A percentile compares a stretch with the other conserved stretches of the same genome.
These are phyloP conservation scores for Mechanitis mazaeus DNA, from an alignment of 2,888 invertebrate genomes.

Conservation along the genomic window DNA sequence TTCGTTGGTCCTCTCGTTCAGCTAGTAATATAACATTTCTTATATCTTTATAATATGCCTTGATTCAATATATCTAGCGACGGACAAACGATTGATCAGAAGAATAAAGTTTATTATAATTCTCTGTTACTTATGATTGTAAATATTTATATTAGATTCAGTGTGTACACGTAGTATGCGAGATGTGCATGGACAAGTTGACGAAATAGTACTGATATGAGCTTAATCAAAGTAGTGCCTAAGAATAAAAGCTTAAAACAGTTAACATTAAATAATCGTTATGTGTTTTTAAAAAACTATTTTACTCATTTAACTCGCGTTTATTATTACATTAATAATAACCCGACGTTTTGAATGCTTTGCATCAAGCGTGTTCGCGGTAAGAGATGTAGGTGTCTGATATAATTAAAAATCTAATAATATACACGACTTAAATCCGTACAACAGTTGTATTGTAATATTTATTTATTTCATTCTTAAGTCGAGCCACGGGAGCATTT, in stretches of 20 bases:
- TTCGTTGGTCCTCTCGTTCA: slow-evolving; percentile 13
- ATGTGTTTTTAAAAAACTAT: slow-evolving; percentile 12
- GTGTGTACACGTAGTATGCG: slow-evolving; percentile 67
- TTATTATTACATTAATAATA: too few species aligned
- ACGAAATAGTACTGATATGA: slow-evolving; percentile 79
- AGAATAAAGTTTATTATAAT: slow-evolving; percentile 26
- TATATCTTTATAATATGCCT: slow-evolving; percentile 1
- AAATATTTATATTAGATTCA: slow-evolving; percentile 52
- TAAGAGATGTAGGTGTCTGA: too few species aligned
- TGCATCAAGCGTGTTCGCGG: too few species aligned
- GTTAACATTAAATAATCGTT: slow-evolving; percentile 26
- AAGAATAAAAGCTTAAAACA: slow-evolving; percentile 75
- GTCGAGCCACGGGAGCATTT: slow-evolving; percentile 24
- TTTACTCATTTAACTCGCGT: too few species aligned
- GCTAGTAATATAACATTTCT: background rate
- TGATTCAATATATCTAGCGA: background rate
- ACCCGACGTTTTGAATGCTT: too few species aligned
- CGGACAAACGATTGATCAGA: slow-evolving; percentile 17
- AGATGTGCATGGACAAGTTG: slow-evolving; percentile 67
- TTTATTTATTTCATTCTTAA: slow-evolving; percentile 23
- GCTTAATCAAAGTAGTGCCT: slow-evolving; percentile 81
- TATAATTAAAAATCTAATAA: too few species aligned
- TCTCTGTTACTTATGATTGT: slow-evolving; percentile 40
- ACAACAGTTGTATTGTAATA: too few species aligned
- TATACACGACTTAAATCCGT: too few species aligned